Conservation (phyloP, 2,113 vertebrate genomes). For the Dolichallabes microphthalmus region DNA sequence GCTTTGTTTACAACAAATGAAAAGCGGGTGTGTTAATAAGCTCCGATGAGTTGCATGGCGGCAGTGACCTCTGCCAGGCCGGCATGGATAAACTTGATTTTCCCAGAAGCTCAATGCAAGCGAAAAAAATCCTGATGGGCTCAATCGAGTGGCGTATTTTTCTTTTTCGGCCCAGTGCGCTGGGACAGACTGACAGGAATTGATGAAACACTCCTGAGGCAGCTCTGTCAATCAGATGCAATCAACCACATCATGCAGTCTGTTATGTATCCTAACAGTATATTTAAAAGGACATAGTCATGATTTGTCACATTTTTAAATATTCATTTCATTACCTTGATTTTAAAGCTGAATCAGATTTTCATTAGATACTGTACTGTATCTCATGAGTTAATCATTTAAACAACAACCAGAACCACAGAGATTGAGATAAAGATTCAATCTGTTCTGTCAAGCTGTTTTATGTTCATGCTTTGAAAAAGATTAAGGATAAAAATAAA, state of each 20-base stretch:
- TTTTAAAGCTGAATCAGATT: neutral
- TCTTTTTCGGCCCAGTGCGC: constrained; percentile 19
- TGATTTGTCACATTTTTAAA: neutral
- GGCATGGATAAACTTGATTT: constrained; percentile 9
- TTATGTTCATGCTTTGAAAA: constrained; percentile 13
- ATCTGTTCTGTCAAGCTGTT: constrained; percentile 9
- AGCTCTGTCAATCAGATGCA: constrained; percentile 25
- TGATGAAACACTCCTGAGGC: constrained; percentile 36
- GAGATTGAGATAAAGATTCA: neutral
- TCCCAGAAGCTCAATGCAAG: neutral
- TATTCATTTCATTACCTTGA: neutral
- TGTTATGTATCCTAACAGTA: neutral
- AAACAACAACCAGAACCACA: constrained; percentile 3
- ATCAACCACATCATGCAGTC: constrained; percentile 7
- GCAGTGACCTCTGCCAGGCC: neutral
- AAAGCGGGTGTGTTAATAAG: neutral
- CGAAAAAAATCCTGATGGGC: neutral
- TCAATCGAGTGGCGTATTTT: neutral
- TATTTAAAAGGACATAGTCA: constrained; percentile 1
- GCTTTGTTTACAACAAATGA: neutral
- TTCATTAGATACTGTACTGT: neutral
- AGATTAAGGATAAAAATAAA: neutral
- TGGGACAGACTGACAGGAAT: constrained; percentile 43
- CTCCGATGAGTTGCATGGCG: neutral
- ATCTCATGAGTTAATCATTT: neutral